Conservation (phyloP, 2,113 vertebrate genomes). For the Lycocorax pyrrhopterus region DNA sequence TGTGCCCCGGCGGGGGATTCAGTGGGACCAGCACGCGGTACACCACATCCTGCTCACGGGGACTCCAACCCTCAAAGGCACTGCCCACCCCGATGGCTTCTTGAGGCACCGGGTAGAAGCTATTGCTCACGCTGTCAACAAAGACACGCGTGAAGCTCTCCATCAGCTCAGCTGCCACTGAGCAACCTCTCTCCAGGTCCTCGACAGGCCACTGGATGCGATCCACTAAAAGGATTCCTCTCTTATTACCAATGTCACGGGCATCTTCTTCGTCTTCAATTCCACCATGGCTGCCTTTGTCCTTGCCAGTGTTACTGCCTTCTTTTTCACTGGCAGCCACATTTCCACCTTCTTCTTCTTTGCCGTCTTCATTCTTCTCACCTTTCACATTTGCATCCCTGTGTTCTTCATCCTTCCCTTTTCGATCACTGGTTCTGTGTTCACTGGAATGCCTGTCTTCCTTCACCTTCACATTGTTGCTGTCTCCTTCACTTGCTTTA, state of each 20-base stretch:
- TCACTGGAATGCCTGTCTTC: too few relatives aligned
- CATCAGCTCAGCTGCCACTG: background rate
- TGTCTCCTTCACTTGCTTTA: too few relatives aligned
- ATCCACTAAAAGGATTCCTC: background rate
- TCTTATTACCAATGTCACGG: fast-evolving
- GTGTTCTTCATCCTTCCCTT: too few relatives aligned
- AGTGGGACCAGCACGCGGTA: background rate
- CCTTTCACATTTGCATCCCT: background rate
- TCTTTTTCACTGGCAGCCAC: background rate
- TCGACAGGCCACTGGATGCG: fast-evolving
- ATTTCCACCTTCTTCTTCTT: background rate
- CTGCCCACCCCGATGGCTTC: background rate
- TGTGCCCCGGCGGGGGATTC: background rate
- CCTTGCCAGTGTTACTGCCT: background rate
- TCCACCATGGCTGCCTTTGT: fast-evolving
- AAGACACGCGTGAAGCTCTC: background rate
- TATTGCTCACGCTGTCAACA: background rate
- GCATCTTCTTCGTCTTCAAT: fast-evolving
- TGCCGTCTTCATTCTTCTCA: background rate
- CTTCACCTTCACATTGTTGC: too few relatives aligned
- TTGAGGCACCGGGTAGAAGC: background rate
- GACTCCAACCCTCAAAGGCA: background rate
- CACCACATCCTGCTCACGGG: background rate
- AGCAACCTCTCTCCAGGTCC: background rate
- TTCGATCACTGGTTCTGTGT: too few relatives aligned